Conservation (phyloP, 2,888 invertebrate genomes). For the Drosophila stalkeri region DNA sequence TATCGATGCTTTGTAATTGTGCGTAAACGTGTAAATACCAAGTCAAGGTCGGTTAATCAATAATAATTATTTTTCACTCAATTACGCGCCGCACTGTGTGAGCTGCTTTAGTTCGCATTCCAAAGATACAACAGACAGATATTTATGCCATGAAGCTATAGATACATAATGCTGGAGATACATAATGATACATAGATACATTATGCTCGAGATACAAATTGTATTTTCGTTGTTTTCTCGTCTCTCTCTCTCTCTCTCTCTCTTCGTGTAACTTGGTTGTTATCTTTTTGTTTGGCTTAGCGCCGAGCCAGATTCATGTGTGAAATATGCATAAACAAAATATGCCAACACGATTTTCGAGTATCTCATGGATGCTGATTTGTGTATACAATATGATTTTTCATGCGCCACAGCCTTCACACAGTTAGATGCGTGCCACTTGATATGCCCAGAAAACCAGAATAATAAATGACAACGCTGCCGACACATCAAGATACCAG, state of each 20-base stretch:
- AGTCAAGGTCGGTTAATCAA: constrained; percentile 82
- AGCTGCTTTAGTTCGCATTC: constrained; percentile 47
- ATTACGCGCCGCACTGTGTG: constrained; percentile 60
- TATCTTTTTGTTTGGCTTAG: constrained; percentile 63
- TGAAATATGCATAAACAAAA: constrained; percentile 77
- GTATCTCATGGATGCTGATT: constrained; percentile 59
- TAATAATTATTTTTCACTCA: constrained; percentile 83
- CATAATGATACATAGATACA: constrained; percentile 15
- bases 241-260: constrained; percentile 29
- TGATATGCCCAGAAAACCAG: constrained; percentile 72
- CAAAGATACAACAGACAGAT: constrained; percentile 16
- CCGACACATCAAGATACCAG: constrained; percentile 50
- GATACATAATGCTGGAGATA: constrained; percentile 23
- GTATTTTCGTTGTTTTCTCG: constrained; percentile 11
- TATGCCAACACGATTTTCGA: constrained; percentile 61
- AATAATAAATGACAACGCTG: constrained; percentile 74
- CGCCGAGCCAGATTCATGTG: constrained; percentile 56
- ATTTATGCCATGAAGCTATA: neutral
- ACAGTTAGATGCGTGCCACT: constrained; percentile 79
- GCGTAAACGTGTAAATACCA: constrained; percentile 79
- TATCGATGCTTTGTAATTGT: constrained; percentile 67
- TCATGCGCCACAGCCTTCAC: constrained; percentile 65
- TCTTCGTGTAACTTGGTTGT: constrained; percentile 35
- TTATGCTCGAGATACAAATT: constrained; percentile 12
- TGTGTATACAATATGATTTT: constrained; percentile 22